These are phyloP conservation scores for Cryptoprocta ferox DNA, from an alignment of 2,797 vertebrate genomes.

Conservation along the genomic window DNA sequence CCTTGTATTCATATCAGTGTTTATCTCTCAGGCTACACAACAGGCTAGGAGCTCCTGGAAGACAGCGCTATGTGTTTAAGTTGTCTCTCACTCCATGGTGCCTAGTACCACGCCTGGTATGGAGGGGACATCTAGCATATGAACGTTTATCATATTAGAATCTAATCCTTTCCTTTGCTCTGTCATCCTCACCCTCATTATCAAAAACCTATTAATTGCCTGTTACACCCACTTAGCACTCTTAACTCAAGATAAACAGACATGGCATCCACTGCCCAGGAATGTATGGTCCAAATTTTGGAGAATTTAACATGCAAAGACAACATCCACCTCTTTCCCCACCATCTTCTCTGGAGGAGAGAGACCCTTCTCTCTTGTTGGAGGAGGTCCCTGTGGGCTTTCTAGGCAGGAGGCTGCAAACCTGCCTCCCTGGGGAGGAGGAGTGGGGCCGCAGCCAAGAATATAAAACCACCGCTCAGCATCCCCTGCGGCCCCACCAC, in stretches of 20 bases:
- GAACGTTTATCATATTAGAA: slow-evolving; percentile 10
- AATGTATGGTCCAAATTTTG: neutral
- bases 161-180: slow-evolving; percentile 25
- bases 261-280: neutral
- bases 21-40: neutral
- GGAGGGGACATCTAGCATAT: slow-evolving; percentile 19
- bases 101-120: neutral
- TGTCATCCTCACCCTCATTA: slow-evolving; percentile 25
- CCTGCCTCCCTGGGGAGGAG: neutral
- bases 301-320: neutral
- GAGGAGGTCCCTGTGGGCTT: neutral
- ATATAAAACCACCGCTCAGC: neutral
- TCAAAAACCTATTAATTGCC: slow-evolving; percentile 35
- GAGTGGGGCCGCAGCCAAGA: neutral
- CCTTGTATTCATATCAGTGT: neutral
- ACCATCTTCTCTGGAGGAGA: neutral
- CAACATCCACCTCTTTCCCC: neutral
- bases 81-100: neutral
- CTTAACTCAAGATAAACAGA: slow-evolving; percentile 43
- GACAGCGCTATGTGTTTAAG: neutral
- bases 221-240: neutral
- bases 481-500: neutral
- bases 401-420: neutral
- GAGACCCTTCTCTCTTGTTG: neutral
- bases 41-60: neutral